Evolutionary conservation across 2,797 vertebrate species (phyloP).

Genomic region (Linurgus olivaceus): DNA sequence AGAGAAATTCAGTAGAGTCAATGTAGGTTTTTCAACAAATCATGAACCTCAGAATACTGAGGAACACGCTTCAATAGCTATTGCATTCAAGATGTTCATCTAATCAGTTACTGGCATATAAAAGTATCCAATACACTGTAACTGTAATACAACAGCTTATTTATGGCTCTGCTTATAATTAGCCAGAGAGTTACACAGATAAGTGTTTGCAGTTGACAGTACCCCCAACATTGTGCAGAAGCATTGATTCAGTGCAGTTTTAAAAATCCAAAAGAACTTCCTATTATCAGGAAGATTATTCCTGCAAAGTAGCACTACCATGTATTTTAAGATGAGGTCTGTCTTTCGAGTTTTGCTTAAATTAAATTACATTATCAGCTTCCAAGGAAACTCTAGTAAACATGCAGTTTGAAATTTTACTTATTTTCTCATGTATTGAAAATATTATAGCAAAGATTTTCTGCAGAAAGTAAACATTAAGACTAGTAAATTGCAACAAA

Average conservation of each 20-base stretch:
- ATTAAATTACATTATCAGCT: background rate
- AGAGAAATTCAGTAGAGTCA: background rate
- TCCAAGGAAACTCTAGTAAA: background rate
- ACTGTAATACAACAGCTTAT: background rate
- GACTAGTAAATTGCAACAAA: background rate
- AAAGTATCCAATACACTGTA: background rate
- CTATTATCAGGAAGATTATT: background rate
- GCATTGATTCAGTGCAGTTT: background rate
- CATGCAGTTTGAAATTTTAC: background rate
- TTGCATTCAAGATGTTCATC: background rate
- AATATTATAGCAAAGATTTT: background rate
- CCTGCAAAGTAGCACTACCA: background rate
- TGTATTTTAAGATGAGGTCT: background rate
- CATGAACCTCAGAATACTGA: background rate
- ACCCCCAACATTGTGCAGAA: background rate
- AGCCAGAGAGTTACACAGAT: background rate
- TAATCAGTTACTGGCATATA: background rate
- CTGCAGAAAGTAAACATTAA: background rate
- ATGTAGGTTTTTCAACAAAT: background rate
- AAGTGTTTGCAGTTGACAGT: background rate
- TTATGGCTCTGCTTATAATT: background rate
- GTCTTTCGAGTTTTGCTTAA: background rate
- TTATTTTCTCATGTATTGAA: background rate
- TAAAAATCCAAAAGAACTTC: background rate
- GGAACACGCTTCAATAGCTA: background rate